Percentiles rank a stretch among this genome's conserved stretches.
Conservation (phyloP, 2,797 vertebrate genomes). For the Phrynocephalus forsythii region DNA sequence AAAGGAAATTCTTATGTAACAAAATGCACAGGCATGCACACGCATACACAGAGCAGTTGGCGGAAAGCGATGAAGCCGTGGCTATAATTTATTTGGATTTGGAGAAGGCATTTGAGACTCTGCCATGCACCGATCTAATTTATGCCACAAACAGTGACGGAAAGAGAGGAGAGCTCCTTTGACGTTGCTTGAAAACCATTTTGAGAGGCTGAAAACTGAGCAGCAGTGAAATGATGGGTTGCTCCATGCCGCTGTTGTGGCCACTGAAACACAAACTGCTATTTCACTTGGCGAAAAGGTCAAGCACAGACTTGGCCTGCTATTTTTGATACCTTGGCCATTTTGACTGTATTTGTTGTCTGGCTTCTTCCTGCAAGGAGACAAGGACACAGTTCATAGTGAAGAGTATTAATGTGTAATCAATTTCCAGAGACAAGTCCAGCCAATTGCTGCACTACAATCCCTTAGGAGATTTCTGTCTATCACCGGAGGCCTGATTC, state of each 20-base stretch:
- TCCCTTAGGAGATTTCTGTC: neutral
- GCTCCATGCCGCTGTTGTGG: neutral
- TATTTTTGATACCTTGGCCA: neutral
- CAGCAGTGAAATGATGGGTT: neutral
- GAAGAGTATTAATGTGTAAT: neutral
- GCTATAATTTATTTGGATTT: slow-evolving; percentile 44
- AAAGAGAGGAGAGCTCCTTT: slow-evolving; percentile 3
- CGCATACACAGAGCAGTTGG: slow-evolving; percentile 12
- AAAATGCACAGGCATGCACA: slow-evolving; percentile 21
- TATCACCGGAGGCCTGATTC: too few relatives aligned
- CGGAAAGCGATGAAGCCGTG: slow-evolving; percentile 43
- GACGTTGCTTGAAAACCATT: slow-evolving; percentile 22
- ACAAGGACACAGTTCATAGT: too few relatives aligned
- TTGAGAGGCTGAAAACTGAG: slow-evolving; percentile 11
- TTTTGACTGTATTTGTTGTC: neutral
- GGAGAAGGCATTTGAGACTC: neutral
- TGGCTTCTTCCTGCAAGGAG: neutral
- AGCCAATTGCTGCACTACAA: neutral
- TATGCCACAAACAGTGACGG: neutral
- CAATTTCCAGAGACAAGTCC: neutral
- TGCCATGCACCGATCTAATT: neutral
- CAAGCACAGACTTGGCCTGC: neutral
- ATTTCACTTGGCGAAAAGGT: slow-evolving; percentile 19
- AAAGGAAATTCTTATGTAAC: slow-evolving; percentile 60
- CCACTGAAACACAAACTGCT: neutral